phyloP scores from a whole-genome alignment of 2,888 invertebrate species.

The Callimorpha dominula region DNA sequence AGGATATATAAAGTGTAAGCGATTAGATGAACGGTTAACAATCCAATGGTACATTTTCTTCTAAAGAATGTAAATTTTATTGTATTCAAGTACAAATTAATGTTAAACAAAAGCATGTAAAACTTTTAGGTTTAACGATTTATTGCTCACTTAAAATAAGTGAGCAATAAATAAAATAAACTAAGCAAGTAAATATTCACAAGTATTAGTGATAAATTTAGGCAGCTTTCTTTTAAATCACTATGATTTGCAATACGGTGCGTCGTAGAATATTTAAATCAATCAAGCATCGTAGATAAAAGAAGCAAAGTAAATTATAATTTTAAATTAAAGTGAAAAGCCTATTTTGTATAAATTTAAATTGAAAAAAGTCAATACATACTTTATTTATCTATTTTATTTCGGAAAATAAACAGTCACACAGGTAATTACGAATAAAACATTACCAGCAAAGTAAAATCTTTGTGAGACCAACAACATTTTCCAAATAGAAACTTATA shows the following conservation, averaged over 20 bases:
- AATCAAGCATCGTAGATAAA: no score
- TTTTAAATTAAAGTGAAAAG: no score
- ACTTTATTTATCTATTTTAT: no score
- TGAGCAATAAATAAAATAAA: not conserved
- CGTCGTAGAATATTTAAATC: not conserved
- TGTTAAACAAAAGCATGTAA: not conserved
- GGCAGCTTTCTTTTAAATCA: not conserved
- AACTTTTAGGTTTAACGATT: conserved; percentile 4
- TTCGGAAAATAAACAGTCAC: no score
- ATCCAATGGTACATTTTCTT: not conserved
- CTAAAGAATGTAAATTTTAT: conserved; percentile 1
- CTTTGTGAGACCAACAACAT: no score
- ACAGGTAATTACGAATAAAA: no score
- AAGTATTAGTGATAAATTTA: not conserved
- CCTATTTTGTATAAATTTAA: no score
- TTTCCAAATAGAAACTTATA: no score
- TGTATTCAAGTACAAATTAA: conserved; percentile 17
- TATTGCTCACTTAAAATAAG: not conserved
- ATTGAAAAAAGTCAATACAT: no score
- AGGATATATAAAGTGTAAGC: not conserved
- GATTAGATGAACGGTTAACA: conserved; percentile 25
- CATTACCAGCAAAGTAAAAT: no score
- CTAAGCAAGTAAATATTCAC: not conserved
- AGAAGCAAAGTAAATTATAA: not conserved
- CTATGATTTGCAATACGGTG: not conserved